Conservation (phyloP, 2,113 vertebrate genomes). For the Sylvietta virens region DNA sequence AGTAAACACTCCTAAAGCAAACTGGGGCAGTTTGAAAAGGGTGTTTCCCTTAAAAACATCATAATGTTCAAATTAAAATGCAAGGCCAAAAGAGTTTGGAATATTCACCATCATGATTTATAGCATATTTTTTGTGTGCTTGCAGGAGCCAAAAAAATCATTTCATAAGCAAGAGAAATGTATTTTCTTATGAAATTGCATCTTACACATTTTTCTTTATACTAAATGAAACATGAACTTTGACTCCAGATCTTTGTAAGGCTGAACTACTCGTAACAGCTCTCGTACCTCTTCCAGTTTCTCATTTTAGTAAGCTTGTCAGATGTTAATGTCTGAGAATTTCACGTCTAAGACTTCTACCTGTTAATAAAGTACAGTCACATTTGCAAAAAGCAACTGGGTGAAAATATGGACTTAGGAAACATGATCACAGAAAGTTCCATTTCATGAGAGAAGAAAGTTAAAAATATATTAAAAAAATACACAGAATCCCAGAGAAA, state of each 20-base stretch:
- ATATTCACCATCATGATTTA: not conserved
- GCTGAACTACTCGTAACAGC: not conserved
- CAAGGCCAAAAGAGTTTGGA: not conserved
- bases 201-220: not conserved
- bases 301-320: not conserved
- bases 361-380: not conserved
- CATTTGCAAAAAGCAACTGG: not conserved
- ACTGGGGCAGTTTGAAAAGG: not conserved
- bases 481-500: not conserved
- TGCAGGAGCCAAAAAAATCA: not conserved
- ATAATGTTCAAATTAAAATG: not conserved
- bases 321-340: not conserved
- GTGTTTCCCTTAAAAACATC: not conserved
- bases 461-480: not conserved
- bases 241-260: not conserved
- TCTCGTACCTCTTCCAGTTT: not conserved
- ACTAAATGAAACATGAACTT: not conserved
- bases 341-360: not conserved
- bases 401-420: not conserved
- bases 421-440: not conserved
- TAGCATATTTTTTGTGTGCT: not conserved
- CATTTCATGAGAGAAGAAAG: not conserved
- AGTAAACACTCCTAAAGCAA: not conserved
- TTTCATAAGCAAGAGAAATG: conserved; percentile 1
- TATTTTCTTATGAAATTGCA: conserved; percentile 7